phyloP scores from a whole-genome alignment of 2,113 vertebrate genomes.

The Mola mola region DNA sequence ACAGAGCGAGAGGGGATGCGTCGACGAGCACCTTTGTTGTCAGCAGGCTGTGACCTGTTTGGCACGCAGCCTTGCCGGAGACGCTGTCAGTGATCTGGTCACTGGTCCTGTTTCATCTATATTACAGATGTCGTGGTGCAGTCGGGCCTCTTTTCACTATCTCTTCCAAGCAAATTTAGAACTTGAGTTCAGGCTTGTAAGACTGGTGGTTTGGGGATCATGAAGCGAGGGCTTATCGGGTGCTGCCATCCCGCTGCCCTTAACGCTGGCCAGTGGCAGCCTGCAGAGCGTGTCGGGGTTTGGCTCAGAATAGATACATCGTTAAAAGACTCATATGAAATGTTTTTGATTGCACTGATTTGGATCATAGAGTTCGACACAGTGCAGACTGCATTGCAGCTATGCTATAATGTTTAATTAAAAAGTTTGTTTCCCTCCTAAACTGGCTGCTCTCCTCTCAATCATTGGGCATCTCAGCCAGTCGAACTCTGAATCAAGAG shows the following conservation, averaged over 20 bases:
- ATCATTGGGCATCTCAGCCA: too few relatives aligned
- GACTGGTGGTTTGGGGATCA: constrained; percentile 30
- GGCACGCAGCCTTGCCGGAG: constrained; percentile 28
- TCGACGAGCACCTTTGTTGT: constrained; percentile 39
- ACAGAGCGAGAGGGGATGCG: constrained; percentile 31
- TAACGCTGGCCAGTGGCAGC: constrained; percentile 18
- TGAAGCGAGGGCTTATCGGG: constrained; percentile 62
- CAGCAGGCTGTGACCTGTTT: constrained; percentile 47
- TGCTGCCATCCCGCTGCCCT: constrained; percentile 38
- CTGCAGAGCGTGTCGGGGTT: constrained; percentile 7
- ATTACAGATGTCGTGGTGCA: constrained; percentile 58
- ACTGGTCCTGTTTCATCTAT: constrained; percentile 50
- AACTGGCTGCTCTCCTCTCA: background rate
- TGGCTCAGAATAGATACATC: background rate
- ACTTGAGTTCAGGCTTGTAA: constrained; percentile 56
- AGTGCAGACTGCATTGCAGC: background rate
- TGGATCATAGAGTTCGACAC: background rate
- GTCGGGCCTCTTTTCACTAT: constrained; percentile 20
- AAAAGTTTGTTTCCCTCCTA: constrained; percentile 5
- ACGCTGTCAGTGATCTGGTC: constrained; percentile 41
- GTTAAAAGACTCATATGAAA: constrained; percentile 9
- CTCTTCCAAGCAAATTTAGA: constrained; percentile 56
- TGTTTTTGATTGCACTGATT: constrained; percentile 28
- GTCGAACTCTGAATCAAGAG: constrained; percentile 11
- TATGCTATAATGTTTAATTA: constrained; percentile 41